These are phyloP conservation scores for Lysandra bellargus DNA, from an alignment of 2,888 invertebrate species.

Conservation along the genomic window DNA sequence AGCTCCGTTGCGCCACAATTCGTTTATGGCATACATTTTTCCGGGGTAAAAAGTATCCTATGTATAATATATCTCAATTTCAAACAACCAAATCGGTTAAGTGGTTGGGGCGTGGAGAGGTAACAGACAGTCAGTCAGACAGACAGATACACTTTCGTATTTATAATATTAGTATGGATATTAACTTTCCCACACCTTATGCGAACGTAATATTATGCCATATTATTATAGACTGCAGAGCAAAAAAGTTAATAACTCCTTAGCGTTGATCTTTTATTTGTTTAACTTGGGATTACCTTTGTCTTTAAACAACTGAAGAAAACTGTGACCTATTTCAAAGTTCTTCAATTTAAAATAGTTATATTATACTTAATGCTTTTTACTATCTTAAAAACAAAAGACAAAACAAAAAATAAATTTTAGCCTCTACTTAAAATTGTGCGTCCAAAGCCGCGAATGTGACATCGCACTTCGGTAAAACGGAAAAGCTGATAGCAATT, in stretches of 20 bases:
- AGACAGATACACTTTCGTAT: no score
- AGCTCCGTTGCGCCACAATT: no score
- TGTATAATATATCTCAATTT: no score
- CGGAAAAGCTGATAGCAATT: neutral
- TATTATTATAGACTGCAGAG: neutral
- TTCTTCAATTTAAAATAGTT: neutral
- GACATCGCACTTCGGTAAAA: neutral
- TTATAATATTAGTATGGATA: no score
- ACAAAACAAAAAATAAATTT: no score
- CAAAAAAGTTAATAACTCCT: neutral
- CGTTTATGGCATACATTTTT: no score
- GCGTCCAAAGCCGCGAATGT: neutral
- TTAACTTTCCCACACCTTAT: neutral
- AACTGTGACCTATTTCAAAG: neutral
- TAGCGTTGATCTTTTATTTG: constrained; percentile 1
- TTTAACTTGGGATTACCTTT: constrained; percentile 2
- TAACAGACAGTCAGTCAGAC: no score
- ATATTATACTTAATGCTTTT: neutral
- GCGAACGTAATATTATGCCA: neutral
- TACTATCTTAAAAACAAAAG: neutral
- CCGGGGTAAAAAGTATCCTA: no score
- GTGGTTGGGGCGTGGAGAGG: no score
- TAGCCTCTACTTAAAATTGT: neutral
- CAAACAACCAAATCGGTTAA: no score
- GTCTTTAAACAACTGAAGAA: neutral